Evolutionary conservation across 2,797 vertebrate species (phyloP).

Genomic region (Megaceryle alcyon): DNA sequence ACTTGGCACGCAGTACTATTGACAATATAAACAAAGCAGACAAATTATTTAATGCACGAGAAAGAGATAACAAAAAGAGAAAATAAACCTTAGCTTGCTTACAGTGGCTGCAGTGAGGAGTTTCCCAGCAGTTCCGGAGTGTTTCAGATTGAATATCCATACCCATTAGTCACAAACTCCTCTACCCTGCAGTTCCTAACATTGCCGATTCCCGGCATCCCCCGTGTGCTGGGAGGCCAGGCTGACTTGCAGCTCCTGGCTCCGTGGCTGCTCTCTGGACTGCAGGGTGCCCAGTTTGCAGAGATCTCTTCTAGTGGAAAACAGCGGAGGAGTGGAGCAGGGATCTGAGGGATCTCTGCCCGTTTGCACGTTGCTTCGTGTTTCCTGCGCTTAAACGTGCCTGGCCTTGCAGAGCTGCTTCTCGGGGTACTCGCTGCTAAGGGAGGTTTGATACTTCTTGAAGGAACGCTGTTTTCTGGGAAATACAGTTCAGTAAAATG

Average conservation of each 20-base stretch:
- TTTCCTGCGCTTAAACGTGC: background rate
- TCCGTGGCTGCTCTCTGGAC: background rate
- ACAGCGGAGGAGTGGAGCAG: background rate
- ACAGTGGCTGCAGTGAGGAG: background rate
- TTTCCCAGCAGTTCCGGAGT: background rate
- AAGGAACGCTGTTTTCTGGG: background rate
- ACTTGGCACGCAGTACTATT: background rate
- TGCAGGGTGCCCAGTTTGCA: background rate
- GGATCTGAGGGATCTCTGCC: background rate
- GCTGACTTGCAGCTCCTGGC: background rate
- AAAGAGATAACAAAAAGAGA: background rate
- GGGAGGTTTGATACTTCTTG: background rate
- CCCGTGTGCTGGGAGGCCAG: background rate
- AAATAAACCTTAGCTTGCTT: background rate
- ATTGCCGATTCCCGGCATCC: accelerated
- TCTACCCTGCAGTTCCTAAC: background rate
- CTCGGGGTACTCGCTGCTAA: accelerated
- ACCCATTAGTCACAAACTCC: background rate
- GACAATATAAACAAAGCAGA: conserved; percentile 15
- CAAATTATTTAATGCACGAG: background rate
- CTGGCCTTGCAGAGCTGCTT: background rate
- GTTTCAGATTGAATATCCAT: background rate
- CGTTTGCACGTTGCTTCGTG: accelerated
- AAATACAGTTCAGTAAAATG: background rate
- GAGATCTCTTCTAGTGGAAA: too few relatives aligned